These are phyloP conservation scores for Formicarius rufipectus DNA, from an alignment of 2,113 vertebrate species.

Conservation along the genomic window DNA sequence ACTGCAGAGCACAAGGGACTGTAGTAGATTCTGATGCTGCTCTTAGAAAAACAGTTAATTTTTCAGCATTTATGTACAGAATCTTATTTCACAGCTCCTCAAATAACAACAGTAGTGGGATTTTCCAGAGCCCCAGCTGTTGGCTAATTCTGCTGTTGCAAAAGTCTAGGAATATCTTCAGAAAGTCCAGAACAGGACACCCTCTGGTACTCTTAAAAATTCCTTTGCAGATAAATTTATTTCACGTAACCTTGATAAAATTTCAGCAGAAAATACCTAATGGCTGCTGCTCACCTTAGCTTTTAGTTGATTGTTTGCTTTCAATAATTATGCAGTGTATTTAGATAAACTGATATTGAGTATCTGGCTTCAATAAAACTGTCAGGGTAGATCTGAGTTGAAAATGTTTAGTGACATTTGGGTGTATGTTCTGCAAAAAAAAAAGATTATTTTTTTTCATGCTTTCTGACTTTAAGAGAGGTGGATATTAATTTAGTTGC, in stretches of 20 bases:
- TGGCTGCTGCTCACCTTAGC: background rate
- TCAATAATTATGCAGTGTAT: background rate
- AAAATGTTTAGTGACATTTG: background rate
- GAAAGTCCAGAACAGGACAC: background rate
- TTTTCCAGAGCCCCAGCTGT: background rate
- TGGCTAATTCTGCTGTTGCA: background rate
- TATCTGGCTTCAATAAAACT: background rate
- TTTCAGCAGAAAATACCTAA: background rate
- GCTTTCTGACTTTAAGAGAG: background rate
- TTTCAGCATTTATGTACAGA: background rate
- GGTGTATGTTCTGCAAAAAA: background rate
- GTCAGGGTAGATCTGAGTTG: background rate
- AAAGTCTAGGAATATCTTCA: background rate
- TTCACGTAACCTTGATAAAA: background rate
- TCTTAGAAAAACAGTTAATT: background rate
- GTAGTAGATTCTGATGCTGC: background rate
- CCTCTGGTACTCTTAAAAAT: background rate
- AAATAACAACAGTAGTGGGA: background rate
- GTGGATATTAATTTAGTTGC: background rate
- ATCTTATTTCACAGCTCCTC: background rate
- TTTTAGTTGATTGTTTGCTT: background rate
- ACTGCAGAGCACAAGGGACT: background rate
- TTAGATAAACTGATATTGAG: background rate
- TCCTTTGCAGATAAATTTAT: background rate
- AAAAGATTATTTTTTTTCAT: background rate